Conservation (phyloP, 1,140 invertebrate species). For the Leptestheria dahalacensis region DNA sequence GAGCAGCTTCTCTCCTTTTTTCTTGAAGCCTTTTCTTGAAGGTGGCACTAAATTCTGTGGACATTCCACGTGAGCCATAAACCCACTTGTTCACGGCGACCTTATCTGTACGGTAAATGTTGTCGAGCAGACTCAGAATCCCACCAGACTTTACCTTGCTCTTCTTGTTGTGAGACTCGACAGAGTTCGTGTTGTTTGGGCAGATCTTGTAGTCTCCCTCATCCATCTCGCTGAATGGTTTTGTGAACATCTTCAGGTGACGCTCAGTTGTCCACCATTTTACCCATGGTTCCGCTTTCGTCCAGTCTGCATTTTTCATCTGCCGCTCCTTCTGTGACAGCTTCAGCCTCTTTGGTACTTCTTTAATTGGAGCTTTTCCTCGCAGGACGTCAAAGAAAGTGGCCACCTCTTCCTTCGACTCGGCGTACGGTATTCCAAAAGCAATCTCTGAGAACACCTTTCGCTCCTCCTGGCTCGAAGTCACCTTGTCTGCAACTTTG, state of each 20-base stretch:
- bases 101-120: neutral
- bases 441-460: neutral
- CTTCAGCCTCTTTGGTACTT: neutral
- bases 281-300: neutral
- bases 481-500: neutral
- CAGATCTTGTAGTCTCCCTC: neutral
- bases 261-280: neutral
- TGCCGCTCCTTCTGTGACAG: neutral
- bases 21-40: neutral
- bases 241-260: neutral
- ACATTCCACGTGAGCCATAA: neutral
- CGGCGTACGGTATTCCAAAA: neutral
- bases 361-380: neutral
- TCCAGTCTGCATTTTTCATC: neutral
- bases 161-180: neutral
- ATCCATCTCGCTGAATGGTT: neutral
- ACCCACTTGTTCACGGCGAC: neutral
- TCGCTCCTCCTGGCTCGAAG: neutral
- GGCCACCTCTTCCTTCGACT: neutral
- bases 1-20: too few relatives aligned
- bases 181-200: neutral
- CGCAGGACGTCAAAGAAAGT: neutral
- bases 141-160: neutral
- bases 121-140: neutral
- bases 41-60: neutral